Evolutionary conservation across 1,140 invertebrate genomes (phyloP).

Genomic region (Sitodiplosis mosellana): DNA sequence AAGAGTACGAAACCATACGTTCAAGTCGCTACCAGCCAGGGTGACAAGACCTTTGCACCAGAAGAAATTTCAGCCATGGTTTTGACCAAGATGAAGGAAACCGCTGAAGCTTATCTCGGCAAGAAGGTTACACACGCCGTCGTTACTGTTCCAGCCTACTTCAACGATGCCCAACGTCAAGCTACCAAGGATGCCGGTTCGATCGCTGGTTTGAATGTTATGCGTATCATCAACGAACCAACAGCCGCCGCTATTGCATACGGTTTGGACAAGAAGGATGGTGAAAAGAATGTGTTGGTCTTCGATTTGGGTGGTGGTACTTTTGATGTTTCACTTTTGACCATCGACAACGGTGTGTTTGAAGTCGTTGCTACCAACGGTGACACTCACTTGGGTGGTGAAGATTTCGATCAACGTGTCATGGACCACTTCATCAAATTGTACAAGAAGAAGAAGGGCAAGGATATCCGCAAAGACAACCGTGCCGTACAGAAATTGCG

Average conservation of each 20-base stretch:
- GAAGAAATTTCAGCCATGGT: conserved; percentile 99
- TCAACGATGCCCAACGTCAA: conserved; percentile 95
- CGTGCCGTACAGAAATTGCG: conserved; percentile 90
- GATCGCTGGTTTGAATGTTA: conserved; percentile 86
- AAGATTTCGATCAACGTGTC: conserved; percentile 96
- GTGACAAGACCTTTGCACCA: conserved; percentile 78
- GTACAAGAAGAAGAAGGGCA: conserved; percentile 98
- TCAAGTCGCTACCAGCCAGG: conserved; percentile 49
- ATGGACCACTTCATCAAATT: conserved; percentile 98
- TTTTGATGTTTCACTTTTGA: conserved; percentile 96
- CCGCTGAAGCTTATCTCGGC: conserved; percentile 90
- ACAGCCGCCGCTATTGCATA: conserved; percentile 99
- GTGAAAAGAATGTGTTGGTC: conserved; percentile 96
- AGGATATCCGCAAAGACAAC: conserved; percentile 90
- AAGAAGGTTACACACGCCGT: conserved; percentile 96
- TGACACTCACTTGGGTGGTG: conserved; percentile 95
- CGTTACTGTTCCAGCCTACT: conserved; percentile 96
- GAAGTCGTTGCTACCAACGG: conserved; percentile 93
- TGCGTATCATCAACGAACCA: conserved; percentile 99
- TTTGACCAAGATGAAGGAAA: conserved; percentile 94
- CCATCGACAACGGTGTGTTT: conserved; percentile 94
- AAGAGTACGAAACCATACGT: conserved; percentile 80
- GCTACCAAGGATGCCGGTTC: conserved; percentile 85
- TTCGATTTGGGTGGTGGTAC: conserved; percentile 99
- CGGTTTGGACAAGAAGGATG: conserved; percentile 97